Evolutionary conservation across 2,888 invertebrate genomes (phyloP).

Genomic region (Eilema griseolum): DNA sequence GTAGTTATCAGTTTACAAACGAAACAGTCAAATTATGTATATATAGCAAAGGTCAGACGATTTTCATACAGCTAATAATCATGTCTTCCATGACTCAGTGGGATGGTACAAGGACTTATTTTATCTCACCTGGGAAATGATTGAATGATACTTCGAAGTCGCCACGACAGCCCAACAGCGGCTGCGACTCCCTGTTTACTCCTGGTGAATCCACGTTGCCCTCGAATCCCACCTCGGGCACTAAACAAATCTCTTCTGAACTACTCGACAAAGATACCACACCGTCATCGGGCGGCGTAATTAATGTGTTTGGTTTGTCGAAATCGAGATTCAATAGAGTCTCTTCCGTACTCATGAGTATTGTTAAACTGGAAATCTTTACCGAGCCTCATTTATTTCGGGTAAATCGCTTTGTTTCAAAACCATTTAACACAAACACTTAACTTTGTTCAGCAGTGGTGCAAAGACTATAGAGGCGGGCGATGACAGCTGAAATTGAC

Average conservation of each 20-base stretch:
- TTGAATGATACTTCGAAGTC: slow-evolving; percentile 92
- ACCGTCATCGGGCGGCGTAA: slow-evolving; percentile 85
- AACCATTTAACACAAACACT: slow-evolving; percentile 84
- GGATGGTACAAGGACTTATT: slow-evolving; percentile 44
- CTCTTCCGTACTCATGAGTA: slow-evolving; percentile 88
- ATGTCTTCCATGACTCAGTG: slow-evolving; percentile 54
- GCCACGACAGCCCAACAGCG: slow-evolving; percentile 94
- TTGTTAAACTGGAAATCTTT: slow-evolving; percentile 77
- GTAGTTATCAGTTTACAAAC: slow-evolving; percentile 32
- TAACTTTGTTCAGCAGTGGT: slow-evolving; percentile 67
- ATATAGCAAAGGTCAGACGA: slow-evolving; percentile 43
- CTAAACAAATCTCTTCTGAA: slow-evolving; percentile 91
- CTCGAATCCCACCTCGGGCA: slow-evolving; percentile 94
- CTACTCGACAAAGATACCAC: slow-evolving; percentile 87
- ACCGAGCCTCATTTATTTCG: slow-evolving; percentile 85
- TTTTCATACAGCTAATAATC: slow-evolving; percentile 48
- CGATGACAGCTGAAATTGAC: slow-evolving; percentile 59
- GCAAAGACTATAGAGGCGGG: slow-evolving; percentile 68
- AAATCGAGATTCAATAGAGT: slow-evolving; percentile 89
- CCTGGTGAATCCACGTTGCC: slow-evolving; percentile 94
- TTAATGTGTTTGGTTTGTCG: slow-evolving; percentile 83
- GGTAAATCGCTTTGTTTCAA: slow-evolving; percentile 84
- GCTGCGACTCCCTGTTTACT: slow-evolving; percentile 96
- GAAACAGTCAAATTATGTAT: slow-evolving; percentile 20
- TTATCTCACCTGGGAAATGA: slow-evolving; percentile 92